phyloP scores from a whole-genome alignment of 2,113 vertebrate genomes.

The Dicaeum eximium region DNA sequence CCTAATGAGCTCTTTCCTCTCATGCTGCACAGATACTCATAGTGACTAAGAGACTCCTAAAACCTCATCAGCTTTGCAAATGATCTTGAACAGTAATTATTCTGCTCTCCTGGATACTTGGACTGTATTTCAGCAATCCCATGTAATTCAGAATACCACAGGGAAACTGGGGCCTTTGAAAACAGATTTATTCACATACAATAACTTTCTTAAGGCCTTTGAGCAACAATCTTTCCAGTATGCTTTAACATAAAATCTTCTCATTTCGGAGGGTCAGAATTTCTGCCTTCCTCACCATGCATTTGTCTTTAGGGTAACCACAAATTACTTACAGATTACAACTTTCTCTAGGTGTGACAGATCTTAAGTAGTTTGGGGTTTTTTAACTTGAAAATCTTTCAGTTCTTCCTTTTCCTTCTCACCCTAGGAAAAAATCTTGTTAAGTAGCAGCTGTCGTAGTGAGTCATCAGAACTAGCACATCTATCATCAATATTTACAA shows the following conservation, averaged over 20 bases:
- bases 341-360: not conserved
- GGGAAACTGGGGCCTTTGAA: not conserved
- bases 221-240: not conserved
- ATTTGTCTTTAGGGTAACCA: not conserved
- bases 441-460: not conserved
- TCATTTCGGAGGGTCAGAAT: rapidly evolving
- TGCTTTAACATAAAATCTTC: not conserved
- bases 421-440: not conserved
- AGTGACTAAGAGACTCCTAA: not conserved
- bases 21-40: too few relatives aligned
- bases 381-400: not conserved
- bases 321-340: not conserved
- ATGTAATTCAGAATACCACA: not conserved
- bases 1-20: not conserved
- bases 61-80: not conserved
- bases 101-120: not conserved
- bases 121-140: not conserved
- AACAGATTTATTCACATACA: not conserved
- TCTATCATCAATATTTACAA: not conserved
- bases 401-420: not conserved
- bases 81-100: not conserved
- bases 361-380: too few relatives aligned
- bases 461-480: not conserved
- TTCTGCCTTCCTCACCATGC: not conserved
- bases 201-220: not conserved